Conservation (phyloP, 2,888 invertebrate genomes). For the Drosophila yooni region DNA sequence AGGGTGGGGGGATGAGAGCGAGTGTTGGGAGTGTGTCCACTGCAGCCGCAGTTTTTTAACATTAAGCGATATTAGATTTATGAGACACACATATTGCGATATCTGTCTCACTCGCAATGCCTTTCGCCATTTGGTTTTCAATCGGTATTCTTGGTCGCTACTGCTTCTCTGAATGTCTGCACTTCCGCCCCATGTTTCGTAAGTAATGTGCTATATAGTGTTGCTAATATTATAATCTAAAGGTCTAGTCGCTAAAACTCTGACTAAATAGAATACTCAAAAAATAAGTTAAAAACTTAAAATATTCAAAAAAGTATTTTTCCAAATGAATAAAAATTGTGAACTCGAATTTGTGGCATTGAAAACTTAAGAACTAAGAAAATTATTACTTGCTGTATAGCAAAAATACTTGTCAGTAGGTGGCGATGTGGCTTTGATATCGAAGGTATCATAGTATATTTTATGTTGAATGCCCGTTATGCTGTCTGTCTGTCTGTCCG, state of each 20-base stretch:
- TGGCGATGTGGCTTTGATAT: too few relatives aligned
- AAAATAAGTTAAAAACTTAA: neutral
- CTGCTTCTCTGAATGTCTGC: slow-evolving; percentile 64
- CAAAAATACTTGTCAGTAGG: neutral
- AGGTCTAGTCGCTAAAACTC: neutral
- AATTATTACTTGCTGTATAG: neutral
- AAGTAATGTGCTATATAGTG: slow-evolving; percentile 4
- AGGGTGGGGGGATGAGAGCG: neutral
- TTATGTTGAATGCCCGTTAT: too few relatives aligned
- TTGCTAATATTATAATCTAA: neutral
- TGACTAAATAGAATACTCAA: too few relatives aligned
- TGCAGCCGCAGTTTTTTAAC: slow-evolving; percentile 46
- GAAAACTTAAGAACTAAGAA: neutral
- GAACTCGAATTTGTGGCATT: neutral
- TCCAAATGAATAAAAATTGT: neutral
- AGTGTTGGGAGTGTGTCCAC: neutral
- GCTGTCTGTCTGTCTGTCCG: too few relatives aligned
- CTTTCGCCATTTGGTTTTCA: neutral
- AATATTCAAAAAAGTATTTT: neutral
- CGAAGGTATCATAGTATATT: too few relatives aligned
- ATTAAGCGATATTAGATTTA: slow-evolving; percentile 72
- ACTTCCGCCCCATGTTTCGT: slow-evolving; percentile 46
- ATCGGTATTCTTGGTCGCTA: slow-evolving; percentile 1
- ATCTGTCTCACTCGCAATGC: slow-evolving; percentile 6
- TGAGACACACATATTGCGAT: slow-evolving; percentile 21